Conservation (phyloP, 2,797 vertebrate species). For the Hoplostethus atlanticus region DNA sequence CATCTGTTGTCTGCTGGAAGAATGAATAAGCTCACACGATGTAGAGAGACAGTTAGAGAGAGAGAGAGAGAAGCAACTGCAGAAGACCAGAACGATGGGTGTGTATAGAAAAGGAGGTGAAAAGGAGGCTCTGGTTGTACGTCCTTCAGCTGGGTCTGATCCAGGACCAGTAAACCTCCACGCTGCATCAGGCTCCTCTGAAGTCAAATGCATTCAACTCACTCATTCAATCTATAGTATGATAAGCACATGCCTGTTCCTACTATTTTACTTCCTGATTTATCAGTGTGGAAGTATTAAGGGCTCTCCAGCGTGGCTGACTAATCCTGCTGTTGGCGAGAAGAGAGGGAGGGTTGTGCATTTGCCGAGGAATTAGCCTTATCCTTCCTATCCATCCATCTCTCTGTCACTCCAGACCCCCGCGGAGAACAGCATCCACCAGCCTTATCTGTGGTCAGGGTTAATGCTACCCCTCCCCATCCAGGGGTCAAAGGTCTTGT, state of each 20-base stretch:
- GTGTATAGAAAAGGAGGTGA: too few relatives aligned
- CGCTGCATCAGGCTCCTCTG: conserved; percentile 58
- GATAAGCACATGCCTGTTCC: conserved; percentile 29
- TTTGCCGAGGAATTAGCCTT: conserved; percentile 69
- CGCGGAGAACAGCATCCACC: conserved; percentile 49
- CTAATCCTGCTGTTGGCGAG: conserved; percentile 70
- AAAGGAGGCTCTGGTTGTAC: conserved; percentile 15
- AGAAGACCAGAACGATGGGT: too few relatives aligned
- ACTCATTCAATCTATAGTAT: conserved; percentile 30
- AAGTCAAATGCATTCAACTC: conserved; percentile 50
- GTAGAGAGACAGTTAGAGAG: too few relatives aligned
- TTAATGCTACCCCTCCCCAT: conserved; percentile 40
- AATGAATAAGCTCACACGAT: neutral
- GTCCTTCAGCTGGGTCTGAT: conserved; percentile 57
- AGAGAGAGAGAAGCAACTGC: too few relatives aligned
- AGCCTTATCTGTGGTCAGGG: conserved; percentile 26
- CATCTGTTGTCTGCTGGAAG: too few relatives aligned
- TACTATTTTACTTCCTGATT: conserved; percentile 54
- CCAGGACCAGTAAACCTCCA: conserved; percentile 53
- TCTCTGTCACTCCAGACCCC: conserved; percentile 51
- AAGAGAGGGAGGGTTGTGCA: conserved; percentile 61
- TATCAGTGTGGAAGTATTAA: conserved; percentile 62
- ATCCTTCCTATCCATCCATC: conserved; percentile 53
- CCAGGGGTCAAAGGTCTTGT: conserved; percentile 44
- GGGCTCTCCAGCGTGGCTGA: conserved; percentile 53